Base-by-base conservation (phyloP, 2,888 invertebrate species). In the Lepetodrilus schrolli region DNA sequence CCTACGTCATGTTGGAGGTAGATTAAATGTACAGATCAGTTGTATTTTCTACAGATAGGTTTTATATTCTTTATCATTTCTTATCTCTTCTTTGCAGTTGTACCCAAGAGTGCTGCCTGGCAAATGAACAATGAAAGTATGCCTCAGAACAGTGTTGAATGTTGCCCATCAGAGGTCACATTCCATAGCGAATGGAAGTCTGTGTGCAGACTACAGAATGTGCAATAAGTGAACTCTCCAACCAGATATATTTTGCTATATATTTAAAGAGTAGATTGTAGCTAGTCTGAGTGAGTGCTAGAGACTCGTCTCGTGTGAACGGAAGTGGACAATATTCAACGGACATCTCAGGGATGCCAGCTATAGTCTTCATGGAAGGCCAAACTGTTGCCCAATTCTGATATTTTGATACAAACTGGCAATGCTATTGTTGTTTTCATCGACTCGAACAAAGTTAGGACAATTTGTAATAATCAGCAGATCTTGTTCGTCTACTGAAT, bases 41-140 rank as follows among this genome's bases (percentile, higher is more conserved):
- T n/a, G n/a, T n/a, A n/a, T n/a, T n/a, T n/a, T n/a, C n/a, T n/a
- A n/a, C n/a, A n/a, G n/a, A n/a, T n/a, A n/a, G n/a, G n/a, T n/a
- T n/a, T n/a, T n/a, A n/a, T n/a, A n/a, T n/a, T n/a, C n/a, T n/a
- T n/a, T n/a, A n/a, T n/a, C n/a, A n/a, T n/a, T 30, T 1, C 23
- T 50, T 21, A 1, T 43, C 23, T 58, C 47, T 20, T 66, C 38
- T 20, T 70, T 74, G 4, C 74, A 75, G 74, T 43, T 75, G 37
- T 65, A 51, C 17, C 68, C 72, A 20, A 38, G 72, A 20, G 72
- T 72, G 4, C 7, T 71, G 17, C 47, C 71, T 47, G 7, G 43
- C n/a, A 58, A 70, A 37, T 21, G 36, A 43, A 0, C 17, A 30
- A 58, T 26, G 26, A 7, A 8, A 30, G 58, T 58, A 30, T 30